Evolutionary conservation across 1,140 invertebrate species (phyloP).

Genomic region (Agrypnia vestita): DNA sequence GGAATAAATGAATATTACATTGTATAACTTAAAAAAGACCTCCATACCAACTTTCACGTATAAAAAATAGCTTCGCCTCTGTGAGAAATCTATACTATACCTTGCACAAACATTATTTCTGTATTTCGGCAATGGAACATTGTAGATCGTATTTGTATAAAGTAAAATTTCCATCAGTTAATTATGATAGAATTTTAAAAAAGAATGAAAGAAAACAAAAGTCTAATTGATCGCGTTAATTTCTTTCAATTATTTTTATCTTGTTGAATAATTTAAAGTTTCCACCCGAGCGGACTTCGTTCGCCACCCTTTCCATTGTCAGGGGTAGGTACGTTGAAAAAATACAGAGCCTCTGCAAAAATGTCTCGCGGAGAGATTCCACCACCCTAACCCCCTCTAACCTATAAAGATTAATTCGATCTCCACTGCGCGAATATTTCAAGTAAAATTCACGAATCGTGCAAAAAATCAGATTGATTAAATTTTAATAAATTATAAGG

Average conservation of each 20-base stretch:
- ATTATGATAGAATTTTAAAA: neutral
- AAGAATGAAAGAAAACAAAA: neutral
- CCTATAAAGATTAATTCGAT: neutral
- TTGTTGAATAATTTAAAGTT: constrained; percentile 1
- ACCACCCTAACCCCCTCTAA: neutral
- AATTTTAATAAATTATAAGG: too few species aligned
- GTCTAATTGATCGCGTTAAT: too few species aligned
- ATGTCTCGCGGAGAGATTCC: neutral
- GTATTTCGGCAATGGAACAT: neutral
- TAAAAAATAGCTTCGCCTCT: too few species aligned
- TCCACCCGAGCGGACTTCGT: neutral
- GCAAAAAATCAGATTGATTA: too few species aligned
- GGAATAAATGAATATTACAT: too few species aligned
- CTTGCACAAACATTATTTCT: too few species aligned
- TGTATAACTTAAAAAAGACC: too few species aligned
- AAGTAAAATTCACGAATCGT: too few species aligned
- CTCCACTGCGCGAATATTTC: too few species aligned
- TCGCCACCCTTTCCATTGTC: neutral
- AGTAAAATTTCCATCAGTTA: neutral
- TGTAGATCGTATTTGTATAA: neutral
- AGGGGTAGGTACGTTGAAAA: neutral
- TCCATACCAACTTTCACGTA: too few species aligned
- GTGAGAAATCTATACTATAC: too few species aligned
- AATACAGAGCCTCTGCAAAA: neutral
- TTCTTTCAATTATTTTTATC: neutral